Conservation (phyloP, 2,888 invertebrate species). For the Patella ulyssiponensis region DNA sequence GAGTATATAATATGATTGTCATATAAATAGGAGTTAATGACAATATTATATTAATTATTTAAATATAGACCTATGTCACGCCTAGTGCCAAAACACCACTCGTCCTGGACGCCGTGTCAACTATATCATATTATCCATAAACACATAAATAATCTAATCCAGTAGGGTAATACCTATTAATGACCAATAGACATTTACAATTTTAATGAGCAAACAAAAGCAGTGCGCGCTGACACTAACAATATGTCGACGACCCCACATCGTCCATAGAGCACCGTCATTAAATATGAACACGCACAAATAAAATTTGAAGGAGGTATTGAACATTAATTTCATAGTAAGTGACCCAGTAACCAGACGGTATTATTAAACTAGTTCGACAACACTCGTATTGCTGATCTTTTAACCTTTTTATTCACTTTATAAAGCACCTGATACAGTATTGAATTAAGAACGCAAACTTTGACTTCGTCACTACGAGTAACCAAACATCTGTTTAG, state of each 20-base stretch:
- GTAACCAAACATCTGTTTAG: neutral
- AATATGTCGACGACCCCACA: neutral
- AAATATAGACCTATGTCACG: too few relatives aligned
- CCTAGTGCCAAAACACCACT: too few relatives aligned
- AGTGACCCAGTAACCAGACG: neutral
- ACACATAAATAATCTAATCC: too few relatives aligned
- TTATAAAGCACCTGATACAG: neutral
- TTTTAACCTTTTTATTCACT: neutral
- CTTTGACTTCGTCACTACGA: neutral
- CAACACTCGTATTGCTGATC: too few relatives aligned
- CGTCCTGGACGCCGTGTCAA: too few relatives aligned
- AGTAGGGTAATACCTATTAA: too few relatives aligned
- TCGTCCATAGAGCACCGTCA: too few relatives aligned
- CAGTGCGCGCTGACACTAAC: neutral
- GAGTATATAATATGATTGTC: too few relatives aligned
- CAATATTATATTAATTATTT: too few relatives aligned
- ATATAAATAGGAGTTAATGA: too few relatives aligned
- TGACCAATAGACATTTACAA: neutral
- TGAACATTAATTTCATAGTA: slow-evolving; percentile 7
- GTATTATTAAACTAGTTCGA: too few relatives aligned
- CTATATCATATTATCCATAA: too few relatives aligned
- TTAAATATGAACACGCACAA: neutral
- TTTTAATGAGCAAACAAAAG: slow-evolving; percentile 11
- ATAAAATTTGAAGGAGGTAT: neutral
- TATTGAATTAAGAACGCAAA: slow-evolving; percentile 1